Conservation (phyloP, 2,113 vertebrate species). For the Oreotrochilus melanogaster region DNA sequence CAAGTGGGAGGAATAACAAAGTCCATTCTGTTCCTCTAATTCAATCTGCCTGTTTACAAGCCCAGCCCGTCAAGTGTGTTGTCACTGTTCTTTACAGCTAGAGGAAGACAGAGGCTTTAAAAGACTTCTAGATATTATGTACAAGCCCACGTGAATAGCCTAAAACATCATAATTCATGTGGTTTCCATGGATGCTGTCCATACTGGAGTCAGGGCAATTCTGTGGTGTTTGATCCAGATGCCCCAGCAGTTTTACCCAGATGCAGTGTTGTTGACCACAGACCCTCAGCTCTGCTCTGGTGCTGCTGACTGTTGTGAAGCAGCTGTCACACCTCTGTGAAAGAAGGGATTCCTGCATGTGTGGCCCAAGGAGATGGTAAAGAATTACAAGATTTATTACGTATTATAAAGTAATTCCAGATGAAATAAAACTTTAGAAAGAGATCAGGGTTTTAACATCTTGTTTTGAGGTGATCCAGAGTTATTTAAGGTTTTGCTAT, state of each 20-base stretch:
- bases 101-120: not conserved
- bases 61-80: not conserved
- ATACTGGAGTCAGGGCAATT: not conserved
- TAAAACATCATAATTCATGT: not conserved
- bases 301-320: not conserved
- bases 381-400: not conserved
- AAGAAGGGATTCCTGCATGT: not conserved
- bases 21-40: constrained; percentile 48
- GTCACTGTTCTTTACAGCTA: constrained; percentile 11
- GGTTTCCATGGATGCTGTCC: not conserved
- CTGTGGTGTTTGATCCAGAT: not conserved
- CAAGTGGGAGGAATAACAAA: constrained; percentile 45
- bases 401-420: not conserved
- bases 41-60: constrained; percentile 36
- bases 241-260: not conserved
- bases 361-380: not conserved
- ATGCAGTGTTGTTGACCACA: not conserved
- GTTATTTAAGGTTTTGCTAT: not conserved
- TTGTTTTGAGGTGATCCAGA: not conserved
- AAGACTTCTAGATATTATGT: not conserved
- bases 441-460: not conserved
- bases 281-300: not conserved
- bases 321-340: not conserved
- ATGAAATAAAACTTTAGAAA: not conserved
- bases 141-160: not conserved